Base-by-base conservation (phyloP, 2,797 vertebrate genomes). In the Lerista edwardsae region DNA sequence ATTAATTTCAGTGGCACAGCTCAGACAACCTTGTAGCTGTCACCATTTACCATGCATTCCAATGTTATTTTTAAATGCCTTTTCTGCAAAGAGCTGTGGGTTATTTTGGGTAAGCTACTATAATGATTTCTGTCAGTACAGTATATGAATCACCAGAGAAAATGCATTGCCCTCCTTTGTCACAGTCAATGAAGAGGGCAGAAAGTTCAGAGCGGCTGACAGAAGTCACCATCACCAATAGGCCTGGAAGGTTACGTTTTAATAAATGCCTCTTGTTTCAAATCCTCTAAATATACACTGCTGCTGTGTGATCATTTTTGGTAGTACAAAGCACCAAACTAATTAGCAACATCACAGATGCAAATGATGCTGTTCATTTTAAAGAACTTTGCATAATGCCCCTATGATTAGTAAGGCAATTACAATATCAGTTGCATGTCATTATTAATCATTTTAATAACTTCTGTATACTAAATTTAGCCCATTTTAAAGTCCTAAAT, bases 401-500 rank as follows among this genome's bases (percentile, higher is more conserved):
- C 81, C 47, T 82, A 84, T 84, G 84, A 89, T 93, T 94, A 88
- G 71, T 75, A 92, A 89, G 92, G 84, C 85, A 94, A 92, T 92
- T 93, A 92, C 76, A 90, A 84, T 85, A 89, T 64, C 72, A 91
- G 75, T 82, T 88, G 81, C 21, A 57, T 93, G 91, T 84, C 41
- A 90, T 90, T 91, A 91, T 80, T 91, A 91, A 91, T 91, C 2
- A 89, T 92, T 93, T 90, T 89, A 85, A 90, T 91, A 91, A 91
- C 72, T 90, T 80, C 25, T 83, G 31, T 81, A 29, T 36, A 57
- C 73, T 89, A 90, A 78, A 67, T 91, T 84, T 92, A 87, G 80
- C 86, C 75, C 6, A 73, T 88, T 91, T 88, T 82, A 36, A 86
- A 87, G 34, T 79, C 61, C 12, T 87, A 89, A 87, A 90, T 90